phyloP scores from a whole-genome alignment of 2,113 vertebrate species.

The Mus pahari region DNA sequence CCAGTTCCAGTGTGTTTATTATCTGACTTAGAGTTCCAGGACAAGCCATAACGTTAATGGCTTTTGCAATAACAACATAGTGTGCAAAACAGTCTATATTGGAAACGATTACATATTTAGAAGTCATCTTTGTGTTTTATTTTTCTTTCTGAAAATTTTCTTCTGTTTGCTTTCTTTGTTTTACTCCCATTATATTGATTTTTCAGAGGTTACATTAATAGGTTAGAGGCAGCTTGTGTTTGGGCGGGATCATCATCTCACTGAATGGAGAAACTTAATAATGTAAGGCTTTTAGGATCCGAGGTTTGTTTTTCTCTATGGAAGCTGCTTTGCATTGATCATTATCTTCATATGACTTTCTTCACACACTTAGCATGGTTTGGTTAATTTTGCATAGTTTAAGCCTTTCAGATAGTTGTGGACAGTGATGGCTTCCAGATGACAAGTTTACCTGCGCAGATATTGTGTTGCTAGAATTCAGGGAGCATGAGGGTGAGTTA shows the following conservation, averaged over 20 bases:
- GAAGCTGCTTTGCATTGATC: constrained; percentile 24
- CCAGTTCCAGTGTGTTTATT: constrained; percentile 56
- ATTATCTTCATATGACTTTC: background rate
- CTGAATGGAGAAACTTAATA: background rate
- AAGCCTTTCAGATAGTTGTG: constrained; percentile 9
- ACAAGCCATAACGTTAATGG: constrained; percentile 15
- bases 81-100: background rate
- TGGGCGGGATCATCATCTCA: background rate
- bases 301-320: background rate
- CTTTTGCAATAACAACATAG: constrained; percentile 43
- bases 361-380: background rate
- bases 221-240: background rate
- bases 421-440: background rate
- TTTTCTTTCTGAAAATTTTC: background rate
- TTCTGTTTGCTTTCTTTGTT: constrained; percentile 21
- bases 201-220: background rate
- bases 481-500: background rate
- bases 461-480: background rate
- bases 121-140: background rate
- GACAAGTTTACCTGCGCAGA: background rate
- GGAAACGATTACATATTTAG: constrained; percentile 20
- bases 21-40: constrained; percentile 58
- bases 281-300: constrained; percentile 4
- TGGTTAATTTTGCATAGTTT: background rate
- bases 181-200: background rate